Conservation (phyloP, 2,113 vertebrate genomes). For the Elanoides forficatus region DNA sequence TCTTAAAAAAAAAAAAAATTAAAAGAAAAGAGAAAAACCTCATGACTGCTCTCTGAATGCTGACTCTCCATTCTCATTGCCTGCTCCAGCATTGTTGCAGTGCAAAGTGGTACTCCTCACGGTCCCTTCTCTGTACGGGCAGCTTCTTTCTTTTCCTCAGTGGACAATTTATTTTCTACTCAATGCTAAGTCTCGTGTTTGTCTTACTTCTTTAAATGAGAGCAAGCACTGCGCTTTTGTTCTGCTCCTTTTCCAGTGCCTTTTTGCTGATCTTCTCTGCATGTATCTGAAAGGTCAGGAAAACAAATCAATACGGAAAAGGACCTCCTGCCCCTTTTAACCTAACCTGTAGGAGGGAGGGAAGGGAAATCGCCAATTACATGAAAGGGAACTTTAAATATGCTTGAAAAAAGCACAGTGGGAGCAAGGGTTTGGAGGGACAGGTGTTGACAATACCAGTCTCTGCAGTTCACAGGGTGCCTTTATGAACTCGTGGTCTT, state of each 20-base stretch:
- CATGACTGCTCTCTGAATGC: not conserved
- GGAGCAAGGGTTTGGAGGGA: slow-evolving; percentile 17
- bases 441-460: slow-evolving; percentile 29
- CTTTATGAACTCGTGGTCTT: not conserved
- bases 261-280: slow-evolving; percentile 52
- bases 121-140: not conserved
- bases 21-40: not conserved
- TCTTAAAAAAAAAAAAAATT: not conserved
- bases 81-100: not conserved
- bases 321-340: slow-evolving; percentile 61
- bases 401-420: slow-evolving; percentile 17
- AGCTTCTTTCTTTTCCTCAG: not conserved
- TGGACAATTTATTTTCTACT: not conserved
- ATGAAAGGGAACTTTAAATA: slow-evolving; percentile 67
- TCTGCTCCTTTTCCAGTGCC: slow-evolving; percentile 8
- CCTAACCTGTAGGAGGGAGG: slow-evolving; percentile 8
- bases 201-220: slow-evolving; percentile 5
- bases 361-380: not conserved
- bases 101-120: not conserved
- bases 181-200: not conserved
- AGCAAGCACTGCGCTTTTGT: not conserved
- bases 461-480: not conserved
- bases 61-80: not conserved
- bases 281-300: slow-evolving; percentile 67
- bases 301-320: slow-evolving; percentile 65